Base-by-base conservation (phyloP, 2,113 vertebrate genomes). In the Dascyllus trimaculatus region DNA sequence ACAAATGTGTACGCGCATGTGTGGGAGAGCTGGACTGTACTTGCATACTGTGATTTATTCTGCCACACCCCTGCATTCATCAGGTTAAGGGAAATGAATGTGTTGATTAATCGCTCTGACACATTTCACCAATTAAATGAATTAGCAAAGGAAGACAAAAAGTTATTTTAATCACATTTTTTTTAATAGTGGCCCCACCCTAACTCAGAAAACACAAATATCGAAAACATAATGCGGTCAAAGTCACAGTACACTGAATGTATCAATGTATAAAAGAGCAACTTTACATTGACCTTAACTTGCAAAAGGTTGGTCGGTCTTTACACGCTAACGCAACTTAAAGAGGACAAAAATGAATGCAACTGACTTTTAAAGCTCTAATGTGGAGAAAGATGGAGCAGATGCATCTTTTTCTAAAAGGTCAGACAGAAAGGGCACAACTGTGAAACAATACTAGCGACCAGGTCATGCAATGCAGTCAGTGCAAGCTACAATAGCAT, bases 391-490 rank as follows among this genome's bases (percentile, higher is more conserved):
- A 64, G 43, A 11, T 19, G 19, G 46, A 71, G 29, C 7, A 53
- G 71, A 43, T 59, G 14, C 32, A 17, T 64, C 72, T 71, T 71
- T 75, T 26, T 54, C 35, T 40, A 35, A 5, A 72, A 74, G 69
- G 76, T 82, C 61, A 71, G 60, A 85, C 61, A 59, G 73, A 67
- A 78, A 65, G 74, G 53, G n/a, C 19, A 78, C 24, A 65, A 6
- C 56, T 45, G 60, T 48, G 72, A 53, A 68, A 67, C 21, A 74
- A 38, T 38, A 49, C 1, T 35, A 53, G 52, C 49, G 69, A 40
- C 22, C 26, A 7, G 43, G 64, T 21, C 43, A 62, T 67, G 43
- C 46, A 56, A 73, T 54, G 17, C 17, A 15, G 56, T 61, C 45
- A 57, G 49, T 54, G 26, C 19, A 73, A 53, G 45, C 58, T 57